Conservation (phyloP, 2,888 invertebrate species). For the Vesta saturnalis region DNA sequence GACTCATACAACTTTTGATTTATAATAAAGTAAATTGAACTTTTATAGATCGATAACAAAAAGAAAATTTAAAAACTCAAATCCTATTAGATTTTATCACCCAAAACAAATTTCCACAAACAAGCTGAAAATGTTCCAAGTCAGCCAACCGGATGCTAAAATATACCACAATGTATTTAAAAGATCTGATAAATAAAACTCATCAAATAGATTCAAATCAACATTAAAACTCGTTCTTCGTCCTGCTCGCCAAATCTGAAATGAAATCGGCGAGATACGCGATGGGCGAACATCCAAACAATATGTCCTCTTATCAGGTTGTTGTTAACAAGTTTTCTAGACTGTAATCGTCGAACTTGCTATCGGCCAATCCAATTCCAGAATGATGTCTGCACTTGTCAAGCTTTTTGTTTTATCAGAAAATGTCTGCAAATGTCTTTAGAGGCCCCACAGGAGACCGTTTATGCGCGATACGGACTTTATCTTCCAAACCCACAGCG, state of each 20-base stretch:
- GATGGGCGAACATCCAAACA: constrained; percentile 61
- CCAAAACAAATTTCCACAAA: constrained; percentile 53
- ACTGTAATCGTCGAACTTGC: constrained; percentile 57
- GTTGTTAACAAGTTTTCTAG: constrained; percentile 62
- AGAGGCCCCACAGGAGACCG: constrained; percentile 41
- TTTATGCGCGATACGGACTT: constrained; percentile 34
- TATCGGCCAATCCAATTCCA: constrained; percentile 51
- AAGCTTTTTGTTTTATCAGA: constrained; percentile 58
- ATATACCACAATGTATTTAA: constrained; percentile 42
- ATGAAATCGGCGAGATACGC: constrained; percentile 59
- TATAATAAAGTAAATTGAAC: constrained; percentile 51
- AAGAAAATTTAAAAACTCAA: constrained; percentile 56
- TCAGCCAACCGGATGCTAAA: constrained; percentile 39
- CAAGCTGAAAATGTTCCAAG: constrained; percentile 49
- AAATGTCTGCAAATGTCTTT: constrained; percentile 55
- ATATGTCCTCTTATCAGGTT: constrained; percentile 60
- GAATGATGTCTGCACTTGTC: constrained; percentile 57
- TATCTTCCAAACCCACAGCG: constrained; percentile 42
- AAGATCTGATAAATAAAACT: constrained; percentile 61
- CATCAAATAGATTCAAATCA: constrained; percentile 63
- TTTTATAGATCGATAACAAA: constrained; percentile 49
- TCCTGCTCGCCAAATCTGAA: constrained; percentile 59
- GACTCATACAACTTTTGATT: constrained; percentile 50
- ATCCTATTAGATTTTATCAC: constrained; percentile 55
- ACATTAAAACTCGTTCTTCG: constrained; percentile 59